Evolutionary conservation across 2,113 vertebrate species (phyloP), one percentile per base, ranked within the genome.

Genomic region (Guaruba guarouba): DNA sequence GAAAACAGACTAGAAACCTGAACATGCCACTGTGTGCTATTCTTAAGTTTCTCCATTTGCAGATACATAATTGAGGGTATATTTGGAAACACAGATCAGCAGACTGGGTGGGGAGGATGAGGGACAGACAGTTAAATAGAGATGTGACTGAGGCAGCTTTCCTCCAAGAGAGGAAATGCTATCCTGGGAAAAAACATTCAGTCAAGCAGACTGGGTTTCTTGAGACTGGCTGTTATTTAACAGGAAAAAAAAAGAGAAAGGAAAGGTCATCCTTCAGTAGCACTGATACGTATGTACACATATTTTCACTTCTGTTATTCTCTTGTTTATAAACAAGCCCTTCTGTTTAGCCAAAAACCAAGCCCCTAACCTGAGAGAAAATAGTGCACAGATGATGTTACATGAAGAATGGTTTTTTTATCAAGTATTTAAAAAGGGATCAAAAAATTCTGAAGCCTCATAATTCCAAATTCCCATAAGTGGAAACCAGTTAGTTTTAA

Each of bases 81-180:
- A 95, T 89, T 92, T 96, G 87, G 91, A 86, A 95, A 82, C 71
- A 86, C 9, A 62, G 59, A 88, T 80, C 54, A 73, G 83, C 64
- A 74, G 93, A 90, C 82, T 89, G 86, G 74, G 82, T 89, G 73
- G 79, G 66, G 81, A 96, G 93, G 86, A 90, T 79, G 64, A 85
- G 39, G 35, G 39, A 51, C 92, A 95, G 89, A 82, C 86, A 89
- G 81, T 86, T 86, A 96, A 91, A 86, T 8, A 79, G 92, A 92
- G 75, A 88, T 88, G 61, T 79, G 68, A 92, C 83, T 85, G 74
- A 77, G 86, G 69, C 76, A 59, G 67, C 74, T 64, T 91, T 95
- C 90, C 83, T 97, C 67, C 67, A 80, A 92, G 63, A 94, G 76
- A 93, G 87, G 89, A 97, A 97, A 94, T 57, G 75, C 68, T 95